phyloP scores from a whole-genome alignment of 2,888 invertebrate genomes.

The Ametastegia equiseti region DNA sequence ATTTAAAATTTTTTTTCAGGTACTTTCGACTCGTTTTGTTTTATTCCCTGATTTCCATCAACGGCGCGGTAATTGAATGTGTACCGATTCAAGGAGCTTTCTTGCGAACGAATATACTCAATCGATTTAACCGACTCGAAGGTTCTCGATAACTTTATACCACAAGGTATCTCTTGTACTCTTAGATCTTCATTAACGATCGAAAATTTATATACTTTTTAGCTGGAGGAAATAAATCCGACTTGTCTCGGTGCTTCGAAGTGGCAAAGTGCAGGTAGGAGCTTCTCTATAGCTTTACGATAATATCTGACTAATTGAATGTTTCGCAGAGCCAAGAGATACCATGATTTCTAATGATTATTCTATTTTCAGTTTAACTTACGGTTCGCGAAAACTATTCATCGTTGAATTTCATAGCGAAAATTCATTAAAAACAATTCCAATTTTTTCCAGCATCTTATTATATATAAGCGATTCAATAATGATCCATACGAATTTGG shows the following conservation, averaged over 20 bases:
- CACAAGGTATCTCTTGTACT: neutral
- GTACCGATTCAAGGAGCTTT: neutral
- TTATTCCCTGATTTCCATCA: neutral
- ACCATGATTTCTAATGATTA: neutral
- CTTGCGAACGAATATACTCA: neutral
- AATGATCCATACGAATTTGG: no score
- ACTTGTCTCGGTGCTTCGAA: neutral
- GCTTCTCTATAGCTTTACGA: neutral
- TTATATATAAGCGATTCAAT: no score
- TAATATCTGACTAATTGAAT: neutral
- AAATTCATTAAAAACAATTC: no score
- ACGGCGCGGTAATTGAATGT: neutral
- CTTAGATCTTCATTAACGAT: neutral
- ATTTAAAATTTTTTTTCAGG: neutral
- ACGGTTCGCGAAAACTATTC: no score
- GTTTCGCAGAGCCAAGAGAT: neutral
- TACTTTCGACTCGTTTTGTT: neutral
- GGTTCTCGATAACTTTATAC: neutral
- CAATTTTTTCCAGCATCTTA: no score
- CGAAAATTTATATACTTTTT: neutral
- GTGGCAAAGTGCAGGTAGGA: neutral
- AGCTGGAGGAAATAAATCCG: neutral
- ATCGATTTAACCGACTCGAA: neutral
- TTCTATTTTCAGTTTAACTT: no score
- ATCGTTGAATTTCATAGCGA: no score